A percentile compares a stretch with the other conserved stretches of the same genome.
These are phyloP conservation scores for Delphinus delphis DNA, from an alignment of 2,113 vertebrate genomes.

Conservation along the genomic window DNA sequence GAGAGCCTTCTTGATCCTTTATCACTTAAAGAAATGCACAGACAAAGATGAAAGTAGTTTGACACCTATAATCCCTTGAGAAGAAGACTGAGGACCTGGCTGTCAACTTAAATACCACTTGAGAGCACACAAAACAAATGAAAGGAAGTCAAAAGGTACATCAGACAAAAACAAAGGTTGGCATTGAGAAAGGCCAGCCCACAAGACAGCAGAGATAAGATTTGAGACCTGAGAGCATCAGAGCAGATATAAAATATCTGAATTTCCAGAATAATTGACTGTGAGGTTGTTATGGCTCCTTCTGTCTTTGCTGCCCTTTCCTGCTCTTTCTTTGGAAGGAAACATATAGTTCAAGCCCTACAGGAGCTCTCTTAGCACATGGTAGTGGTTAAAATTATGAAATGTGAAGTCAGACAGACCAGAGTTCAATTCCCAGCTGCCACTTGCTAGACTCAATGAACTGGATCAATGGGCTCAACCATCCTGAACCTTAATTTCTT, in stretches of 20 bases:
- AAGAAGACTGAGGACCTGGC: not conserved
- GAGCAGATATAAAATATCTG: not conserved
- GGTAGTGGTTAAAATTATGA: not conserved
- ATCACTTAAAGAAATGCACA: not conserved
- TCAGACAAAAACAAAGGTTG: conserved; percentile 5
- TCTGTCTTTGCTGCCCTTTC: not conserved
- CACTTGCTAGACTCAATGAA: not conserved
- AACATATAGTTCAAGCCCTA: not conserved
- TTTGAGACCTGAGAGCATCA: not conserved
- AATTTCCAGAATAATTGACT: not conserved
- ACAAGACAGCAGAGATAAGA: not conserved
- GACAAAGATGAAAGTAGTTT: conserved; percentile 56
- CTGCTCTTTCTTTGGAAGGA: not conserved
- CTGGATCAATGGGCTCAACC: not conserved
- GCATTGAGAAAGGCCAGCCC: not conserved
- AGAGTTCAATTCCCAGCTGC: not conserved
- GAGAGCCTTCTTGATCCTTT: conserved; percentile 40
- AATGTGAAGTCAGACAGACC: not conserved
- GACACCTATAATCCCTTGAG: conserved; percentile 37
- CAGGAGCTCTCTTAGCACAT: not conserved
- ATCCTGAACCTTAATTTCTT: not conserved
- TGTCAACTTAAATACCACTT: conserved; percentile 22
- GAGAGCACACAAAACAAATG: conserved; percentile 27
- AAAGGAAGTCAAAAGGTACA: conserved; percentile 18
- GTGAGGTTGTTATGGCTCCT: not conserved